Evolutionary conservation across 35 echinoderm and acorn worm species (phyloP), one percentile per base, ranked within the genome.

Genomic region (Heliocidaris erythrogramma): DNA sequence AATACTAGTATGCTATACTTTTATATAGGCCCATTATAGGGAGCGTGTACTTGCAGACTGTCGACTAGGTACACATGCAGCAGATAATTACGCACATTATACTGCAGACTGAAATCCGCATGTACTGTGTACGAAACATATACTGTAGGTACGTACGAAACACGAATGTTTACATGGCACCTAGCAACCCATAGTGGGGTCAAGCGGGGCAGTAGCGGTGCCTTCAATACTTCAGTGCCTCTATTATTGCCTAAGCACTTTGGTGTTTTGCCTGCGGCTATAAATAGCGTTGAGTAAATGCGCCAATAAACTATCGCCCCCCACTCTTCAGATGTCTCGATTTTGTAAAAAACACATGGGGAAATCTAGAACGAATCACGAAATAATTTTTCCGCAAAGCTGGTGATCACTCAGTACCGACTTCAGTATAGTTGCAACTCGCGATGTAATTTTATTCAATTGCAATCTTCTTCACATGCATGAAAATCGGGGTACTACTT

Each of bases 131-230:
- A 5, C 21, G n/a, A n/a, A n/a, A 21, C 65, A n/a, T n/a, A n/a
- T n/a, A n/a, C n/a, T n/a, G n/a, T n/a, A n/a, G n/a, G n/a, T n/a
- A n/a, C n/a, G 17, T 78, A 5, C 21, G n/a, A n/a, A n/a, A 21
- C 65, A n/a, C 18, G 65, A 6, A 27, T 78, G 65, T 78, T 78
- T 78, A 78, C n/a, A 78, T 21, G 65, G 65, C 65, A 78, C 65
- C 65, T 78, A 78, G 65, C 65, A 78, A 78, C 65, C 65, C 21
- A 42, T 78, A 78, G 65, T 78, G 65, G 65, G 65, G 65, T 78
- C 65, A 78, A 78, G 27, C 8, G 65, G 65, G 65, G 65, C 18
- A 27, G 65, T n/a, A 78, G 7, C 18, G 18, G 27, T 27, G 21
- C 17, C 18, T 78, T 78, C 27, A 27, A n/a, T 21, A 78, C 27